Base-by-base conservation (phyloP, 2,888 invertebrate genomes). In the Netelia inedita region DNA sequence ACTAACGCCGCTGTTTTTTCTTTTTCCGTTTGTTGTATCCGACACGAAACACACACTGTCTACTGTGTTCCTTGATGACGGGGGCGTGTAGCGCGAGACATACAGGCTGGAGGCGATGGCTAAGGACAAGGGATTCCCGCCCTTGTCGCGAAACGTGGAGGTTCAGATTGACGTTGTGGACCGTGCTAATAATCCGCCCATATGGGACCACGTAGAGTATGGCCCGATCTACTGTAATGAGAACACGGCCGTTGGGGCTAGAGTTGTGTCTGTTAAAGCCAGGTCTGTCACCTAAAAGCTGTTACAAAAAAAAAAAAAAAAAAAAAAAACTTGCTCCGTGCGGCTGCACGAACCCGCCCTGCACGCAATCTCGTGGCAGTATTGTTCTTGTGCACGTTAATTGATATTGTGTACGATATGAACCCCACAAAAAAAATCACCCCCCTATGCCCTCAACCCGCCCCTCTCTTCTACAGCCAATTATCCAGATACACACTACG, bases 81-180 rank as follows among this genome's bases (percentile, higher is more conserved):
- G 21, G 57, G 79, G 59, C 28, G 76, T 59, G 94, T 96, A 98
- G 98, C 97, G 98, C 96, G 98, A 98, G 96, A 98, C 98, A 94
- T 98, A 98, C 97, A 98, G 98, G 96, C 96, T 99, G 96, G 98
- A 98, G 96, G 98, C 99, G 95, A 98, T 97, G 96, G 99, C 99
- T 95, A 97, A 98, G 96, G 99, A 99, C 96, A 98, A 98, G 96
- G 99, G 99, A 94, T 97, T 96, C 95, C 98, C 98, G 94, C 97
- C 98, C 95, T 96, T 98, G 95, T 97, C 98, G 95, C 96, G 98
- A 95, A 97, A 98, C 94, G 99, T 98, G 95, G 98, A 98, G 95
- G 98, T 99, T 95, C 98, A 98, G 95, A 98, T 99, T 95, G 98
- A 98, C 96, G 98, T 99, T 95, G 98, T 98, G 95, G 98, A 98